Evolutionary conservation across 2,888 invertebrate species (phyloP), one percentile per base, ranked within the genome.

Genomic region (Cephus runcator): DNA sequence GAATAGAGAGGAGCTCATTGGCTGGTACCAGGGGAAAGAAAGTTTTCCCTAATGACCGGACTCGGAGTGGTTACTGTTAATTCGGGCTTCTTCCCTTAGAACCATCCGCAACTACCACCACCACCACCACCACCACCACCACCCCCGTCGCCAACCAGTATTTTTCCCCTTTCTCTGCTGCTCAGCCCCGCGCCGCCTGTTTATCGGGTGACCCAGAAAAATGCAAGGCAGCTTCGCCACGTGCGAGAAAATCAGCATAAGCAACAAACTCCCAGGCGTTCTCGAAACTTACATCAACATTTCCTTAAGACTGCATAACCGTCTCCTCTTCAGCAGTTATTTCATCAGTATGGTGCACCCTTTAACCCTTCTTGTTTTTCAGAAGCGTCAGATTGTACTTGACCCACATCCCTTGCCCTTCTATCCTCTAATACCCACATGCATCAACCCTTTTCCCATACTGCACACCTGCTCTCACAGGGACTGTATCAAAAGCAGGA

Each of bases 131-230:
- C 76, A 75, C 75, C 75, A 11, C 69, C 69, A 69, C 69, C 69
- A 73, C 81, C 79, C 74, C 81, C 81, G 76, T 78, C 76, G 76
- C 75, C 73, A 79, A 81, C 77, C 56, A 76, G 77, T 78, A 79
- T 74, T 76, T 74, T 31, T n/a, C 69, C 71, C 12, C 77, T 75
- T 82, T 82, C 81, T 81, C 81, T 77, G 56, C 69, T 69, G 73
- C 76, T 74, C 69, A 79, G 73, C 77, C 77, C 77, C 77, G 71
- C 77, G 71, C 33, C 77, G 77, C 78, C 81, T 85, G 85, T 88
- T 90, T 85, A 89, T 87, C 87, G 87, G 87, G 84, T 89, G 89
- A 88, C 88, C 88, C 88, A 88, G 87, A 89, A 89, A 89, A 89
- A 89, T 69, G 33, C 31, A 31, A 69, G 69, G 33, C 69, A 33